Evolutionary conservation across 1,140 invertebrate genomes (phyloP), one percentile per base, ranked within the genome.

Genomic region (Drosophila nigromelanica): DNA sequence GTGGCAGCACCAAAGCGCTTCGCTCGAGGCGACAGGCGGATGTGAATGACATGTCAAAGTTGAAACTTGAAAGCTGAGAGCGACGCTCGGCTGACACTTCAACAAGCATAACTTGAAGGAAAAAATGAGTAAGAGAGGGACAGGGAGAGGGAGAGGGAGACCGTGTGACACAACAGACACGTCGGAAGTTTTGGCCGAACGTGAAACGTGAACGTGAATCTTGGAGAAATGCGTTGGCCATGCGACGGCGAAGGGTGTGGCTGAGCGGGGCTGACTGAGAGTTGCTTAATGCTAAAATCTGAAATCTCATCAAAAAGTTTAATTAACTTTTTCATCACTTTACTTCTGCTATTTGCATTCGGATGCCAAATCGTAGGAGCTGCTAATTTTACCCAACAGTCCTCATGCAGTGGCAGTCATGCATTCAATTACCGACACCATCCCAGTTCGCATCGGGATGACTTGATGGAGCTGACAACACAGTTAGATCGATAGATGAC

Each of bases 291-390:
- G 76, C 63, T 63, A 51, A 85, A 80, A 76, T 85, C 78, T 79
- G 33, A 52, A 87, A 87, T 87, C 82, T 89, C 82, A 87, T 87
- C 82, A 87, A 87, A 89, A 87, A 87, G 82, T 87, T 87, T 87
- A 87, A 87, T 87, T 87, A 87, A 87, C 79, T 87, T 87, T 87
- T 87, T 89, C 82, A 87, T 87, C 82, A 89, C 83, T 89, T 87
- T 80, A 79, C 73, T 82, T 79, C 61, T 89, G 83, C 69, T 83
- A 67, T 83, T 81, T 89, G 76, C 79, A 73, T 77, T 79, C 62
- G 42, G 45, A 37, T 42, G 54, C 14, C 50, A 33, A 50, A 14
- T 51, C 47, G 30, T 8, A 42, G 47, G 42, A 42, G 55, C 59
- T 70, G 66, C 78, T 85, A 85, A 85, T 85, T 67, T 63, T 48